A percentile compares a stretch with the other conserved stretches of the same genome.
phyloP scores from a whole-genome alignment of 2,113 vertebrate genomes.

The Hiodon tergisus region DNA sequence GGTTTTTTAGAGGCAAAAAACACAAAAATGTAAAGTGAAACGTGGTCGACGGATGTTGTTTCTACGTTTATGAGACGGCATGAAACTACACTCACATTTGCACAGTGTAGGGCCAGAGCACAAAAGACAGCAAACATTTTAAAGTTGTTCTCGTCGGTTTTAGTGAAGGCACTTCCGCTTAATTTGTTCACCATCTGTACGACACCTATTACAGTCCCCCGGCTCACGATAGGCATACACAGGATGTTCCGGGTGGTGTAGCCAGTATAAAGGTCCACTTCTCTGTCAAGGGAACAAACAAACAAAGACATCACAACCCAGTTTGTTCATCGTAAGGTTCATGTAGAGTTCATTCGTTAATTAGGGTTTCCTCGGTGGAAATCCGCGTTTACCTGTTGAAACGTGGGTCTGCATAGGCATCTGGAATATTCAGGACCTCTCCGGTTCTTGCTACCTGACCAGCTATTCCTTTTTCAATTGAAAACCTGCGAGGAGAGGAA shows the following conservation, averaged over 20 bases:
- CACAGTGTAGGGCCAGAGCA: conserved; percentile 98
- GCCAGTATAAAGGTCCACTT: conserved; percentile 96
- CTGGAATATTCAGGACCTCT: conserved; percentile 96
- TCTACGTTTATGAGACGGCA: neutral
- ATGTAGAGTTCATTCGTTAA: too few species aligned
- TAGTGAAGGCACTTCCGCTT: conserved; percentile 97
- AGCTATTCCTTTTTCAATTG: conserved; percentile 97
- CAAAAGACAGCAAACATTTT: conserved; percentile 99
- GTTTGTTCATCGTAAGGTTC: too few species aligned
- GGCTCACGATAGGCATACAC: conserved; percentile 98
- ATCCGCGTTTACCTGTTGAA: conserved; percentile 82
- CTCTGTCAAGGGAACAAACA: conserved; percentile 57
- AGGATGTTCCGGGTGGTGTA: conserved; percentile 97
- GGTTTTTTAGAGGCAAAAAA: too few species aligned
- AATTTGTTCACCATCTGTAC: conserved; percentile 99
- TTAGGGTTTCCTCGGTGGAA: too few species aligned
- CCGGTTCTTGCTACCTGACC: conserved; percentile 95
- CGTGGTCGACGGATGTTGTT: too few species aligned
- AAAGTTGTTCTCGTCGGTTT: conserved; percentile 99
- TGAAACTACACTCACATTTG: conserved; percentile 78
- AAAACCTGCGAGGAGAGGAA: conserved; percentile 81
- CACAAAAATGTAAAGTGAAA: too few species aligned
- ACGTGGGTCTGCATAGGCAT: conserved; percentile 97
- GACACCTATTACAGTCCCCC: conserved; percentile 91
- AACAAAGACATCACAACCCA: neutral